phyloP scores from a whole-genome alignment of 1,140 invertebrate species.

The Calephelis virginiensis region DNA sequence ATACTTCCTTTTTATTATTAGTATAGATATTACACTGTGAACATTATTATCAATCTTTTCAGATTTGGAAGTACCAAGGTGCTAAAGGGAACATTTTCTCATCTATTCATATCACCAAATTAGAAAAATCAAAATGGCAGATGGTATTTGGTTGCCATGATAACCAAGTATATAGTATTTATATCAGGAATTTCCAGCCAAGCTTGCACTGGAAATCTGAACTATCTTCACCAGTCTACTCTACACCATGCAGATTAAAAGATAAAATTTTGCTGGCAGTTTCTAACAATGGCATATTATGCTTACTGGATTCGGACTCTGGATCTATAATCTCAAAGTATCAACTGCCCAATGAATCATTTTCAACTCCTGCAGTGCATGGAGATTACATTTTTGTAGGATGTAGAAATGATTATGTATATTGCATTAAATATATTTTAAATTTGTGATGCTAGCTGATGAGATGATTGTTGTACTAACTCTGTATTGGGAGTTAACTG shows the following conservation, averaged over 20 bases:
- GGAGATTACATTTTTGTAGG: slow-evolving; percentile 81
- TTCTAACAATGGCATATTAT: slow-evolving; percentile 79
- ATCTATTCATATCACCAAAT: slow-evolving; percentile 70
- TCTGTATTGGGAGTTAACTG: neutral
- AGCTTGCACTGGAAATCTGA: slow-evolving; percentile 67
- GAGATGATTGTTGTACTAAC: slow-evolving; percentile 15
- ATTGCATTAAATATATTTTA: slow-evolving; percentile 78
- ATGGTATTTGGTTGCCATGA: slow-evolving; percentile 84
- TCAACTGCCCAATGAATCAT: slow-evolving; percentile 81
- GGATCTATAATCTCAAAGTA: slow-evolving; percentile 72
- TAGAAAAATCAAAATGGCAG: slow-evolving; percentile 60
- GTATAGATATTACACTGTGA: too few relatives aligned
- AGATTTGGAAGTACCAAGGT: slow-evolving; percentile 81
- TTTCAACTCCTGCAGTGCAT: slow-evolving; percentile 83
- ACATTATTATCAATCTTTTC: slow-evolving; percentile 37
- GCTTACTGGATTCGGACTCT: slow-evolving; percentile 74
- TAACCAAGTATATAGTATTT: slow-evolving; percentile 79
- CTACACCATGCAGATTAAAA: slow-evolving; percentile 79
- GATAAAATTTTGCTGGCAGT: slow-evolving; percentile 69
- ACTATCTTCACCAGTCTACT: slow-evolving; percentile 79
- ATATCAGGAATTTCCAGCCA: slow-evolving; percentile 51
- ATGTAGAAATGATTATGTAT: slow-evolving; percentile 86
- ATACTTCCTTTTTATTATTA: too few relatives aligned
- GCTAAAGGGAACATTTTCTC: slow-evolving; percentile 83
- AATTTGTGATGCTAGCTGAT: slow-evolving; percentile 28